Conservation (phyloP, 2,888 invertebrate species). For the Diabrotica balteata region DNA sequence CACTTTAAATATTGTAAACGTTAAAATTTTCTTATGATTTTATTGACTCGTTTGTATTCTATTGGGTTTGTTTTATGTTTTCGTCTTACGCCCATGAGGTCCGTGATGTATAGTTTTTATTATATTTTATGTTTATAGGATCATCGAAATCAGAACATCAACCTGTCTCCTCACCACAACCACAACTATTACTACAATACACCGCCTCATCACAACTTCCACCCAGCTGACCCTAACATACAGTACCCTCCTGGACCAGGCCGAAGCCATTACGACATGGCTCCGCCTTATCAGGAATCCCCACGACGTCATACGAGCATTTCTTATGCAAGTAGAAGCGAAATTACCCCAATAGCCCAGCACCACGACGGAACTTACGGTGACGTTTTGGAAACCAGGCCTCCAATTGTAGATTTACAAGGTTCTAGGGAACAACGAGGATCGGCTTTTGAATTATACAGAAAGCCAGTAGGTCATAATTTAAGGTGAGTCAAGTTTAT, state of each 20-base stretch:
- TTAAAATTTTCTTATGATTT: no score
- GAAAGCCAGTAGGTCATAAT: conserved; percentile 88
- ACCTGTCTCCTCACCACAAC: conserved; percentile 44
- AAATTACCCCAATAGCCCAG: conserved; percentile 55
- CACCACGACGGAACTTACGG: conserved; percentile 50
- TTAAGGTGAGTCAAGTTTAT: conserved; percentile 68
- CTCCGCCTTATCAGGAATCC: conserved; percentile 55
- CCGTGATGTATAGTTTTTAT: neutral
- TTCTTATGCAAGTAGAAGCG: conserved; percentile 58
- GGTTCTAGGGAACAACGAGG: conserved; percentile 90
- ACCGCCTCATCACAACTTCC: conserved; percentile 52
- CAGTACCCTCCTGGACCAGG: conserved; percentile 54
- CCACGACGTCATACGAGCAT: conserved; percentile 58
- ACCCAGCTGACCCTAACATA: conserved; percentile 49
- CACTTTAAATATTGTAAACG: no score
- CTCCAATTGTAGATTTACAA: conserved; percentile 70
- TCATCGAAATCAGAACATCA: conserved; percentile 51
- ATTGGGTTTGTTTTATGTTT: no score
- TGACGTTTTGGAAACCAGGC: conserved; percentile 47
- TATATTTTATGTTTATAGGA: conserved; percentile 46
- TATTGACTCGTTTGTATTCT: no score
- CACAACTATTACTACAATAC: conserved; percentile 59
- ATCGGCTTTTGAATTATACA: conserved; percentile 93
- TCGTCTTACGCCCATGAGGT: no score
- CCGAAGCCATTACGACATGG: conserved; percentile 57